Evolutionary conservation across 1,140 invertebrate species (phyloP), one percentile per base, ranked within the genome.

Genomic region (Harpegnathos saltator): DNA sequence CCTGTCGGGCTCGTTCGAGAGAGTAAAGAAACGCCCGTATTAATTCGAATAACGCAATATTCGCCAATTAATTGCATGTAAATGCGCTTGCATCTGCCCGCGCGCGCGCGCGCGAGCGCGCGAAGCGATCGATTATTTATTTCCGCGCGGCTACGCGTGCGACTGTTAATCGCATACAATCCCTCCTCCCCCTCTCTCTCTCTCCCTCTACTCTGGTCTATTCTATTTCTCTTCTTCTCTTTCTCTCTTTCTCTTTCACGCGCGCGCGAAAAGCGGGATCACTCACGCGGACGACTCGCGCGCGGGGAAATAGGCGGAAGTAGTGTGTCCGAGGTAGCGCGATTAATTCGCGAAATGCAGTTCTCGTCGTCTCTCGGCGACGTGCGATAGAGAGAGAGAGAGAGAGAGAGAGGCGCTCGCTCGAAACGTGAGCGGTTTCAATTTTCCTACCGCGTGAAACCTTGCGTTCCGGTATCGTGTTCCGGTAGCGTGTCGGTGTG

Each of bases 381-480:
- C 82, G 59, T 59, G 66, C 56, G 19, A 71, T 38, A 58, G 54
- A 26, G 29, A 84, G 80, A 85, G n/a, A 73, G 33, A 33, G n/a
- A n/a, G n/a, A n/a, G n/a, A n/a, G n/a, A n/a, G n/a, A n/a, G n/a
- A n/a, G n/a, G n/a, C n/a, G 38, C 38, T 3, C 38, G 0, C 50
- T 80, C 24, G 26, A 2, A 44, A 66, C 22, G 38, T 33, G 44
- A 48, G n/a, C 15, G n/a, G 2, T 29, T 29, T 69, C 66, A 69
- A 69, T 69, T 69, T 80, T 29, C 54, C 17, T 69, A 19, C 52
- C 3, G 15, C 59, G 38, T 44, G 22, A 29, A 75, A 52, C 19
- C 33, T 44, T 52, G 33, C 58, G 24, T 58, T 58, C 14, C 22
- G 33, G 2, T 33, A 44, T 44, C 38, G n/a, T 24, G 44, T 71